Evolutionary conservation across 2,888 invertebrate genomes (phyloP).

Genomic region (Hydraecia micacea): DNA sequence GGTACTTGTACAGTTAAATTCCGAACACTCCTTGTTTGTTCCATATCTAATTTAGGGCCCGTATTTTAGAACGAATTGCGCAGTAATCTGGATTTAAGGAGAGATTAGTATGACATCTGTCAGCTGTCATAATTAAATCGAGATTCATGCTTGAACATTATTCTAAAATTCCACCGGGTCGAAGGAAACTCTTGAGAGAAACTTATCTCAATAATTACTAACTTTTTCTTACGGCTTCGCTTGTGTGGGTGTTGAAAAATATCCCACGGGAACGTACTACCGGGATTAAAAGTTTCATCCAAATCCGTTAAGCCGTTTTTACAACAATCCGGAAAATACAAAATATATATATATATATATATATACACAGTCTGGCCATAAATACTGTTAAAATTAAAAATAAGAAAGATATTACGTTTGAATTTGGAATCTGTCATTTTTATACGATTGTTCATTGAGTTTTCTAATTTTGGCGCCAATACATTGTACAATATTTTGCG

Average conservation of each 20-base stretch:
- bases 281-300: background rate
- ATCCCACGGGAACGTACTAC: background rate
- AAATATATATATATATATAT: no score
- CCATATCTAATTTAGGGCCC: background rate
- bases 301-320: background rate
- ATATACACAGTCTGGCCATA: no score
- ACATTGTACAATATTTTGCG: no score
- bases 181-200: background rate
- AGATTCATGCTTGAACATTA: background rate
- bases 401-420: no score
- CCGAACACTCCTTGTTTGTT: slow-evolving; percentile 23
- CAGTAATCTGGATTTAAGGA: background rate
- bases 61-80: slow-evolving; percentile 5
- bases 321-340: background rate
- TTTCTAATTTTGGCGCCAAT: no score
- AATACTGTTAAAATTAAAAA: no score
- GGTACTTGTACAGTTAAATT: slow-evolving; percentile 19
- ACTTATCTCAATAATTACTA: background rate
- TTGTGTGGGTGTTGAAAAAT: no score
- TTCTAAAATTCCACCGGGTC: background rate
- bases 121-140: background rate
- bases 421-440: no score
- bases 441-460: no score
- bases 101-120: slow-evolving; percentile 3
- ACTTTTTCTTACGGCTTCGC: no score